Percentiles rank a stretch among this genome's conserved stretches.
Conservation (phyloP, 1,140 invertebrate species). For the Laupala kohalensis region DNA sequence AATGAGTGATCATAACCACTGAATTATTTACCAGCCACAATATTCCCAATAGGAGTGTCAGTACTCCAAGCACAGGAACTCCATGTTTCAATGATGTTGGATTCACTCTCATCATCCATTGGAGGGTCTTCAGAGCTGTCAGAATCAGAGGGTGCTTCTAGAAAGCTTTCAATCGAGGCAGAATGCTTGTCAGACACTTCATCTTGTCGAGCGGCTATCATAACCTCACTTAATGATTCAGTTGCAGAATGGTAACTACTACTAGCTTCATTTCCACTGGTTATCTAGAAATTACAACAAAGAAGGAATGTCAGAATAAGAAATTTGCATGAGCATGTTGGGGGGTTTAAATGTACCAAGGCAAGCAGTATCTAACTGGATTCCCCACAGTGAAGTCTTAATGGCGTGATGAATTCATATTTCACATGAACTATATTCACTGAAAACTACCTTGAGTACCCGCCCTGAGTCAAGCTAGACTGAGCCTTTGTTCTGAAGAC, state of each 20-base stretch:
- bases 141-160: background rate
- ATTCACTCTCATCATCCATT: background rate
- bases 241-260: slow-evolving; percentile 11
- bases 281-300: too few species aligned
- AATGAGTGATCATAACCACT: too few species aligned
- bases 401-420: too few species aligned
- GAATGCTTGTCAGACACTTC: background rate
- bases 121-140: background rate
- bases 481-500: too few species aligned
- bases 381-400: too few species aligned
- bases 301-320: too few species aligned
- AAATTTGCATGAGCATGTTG: too few species aligned
- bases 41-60: background rate
- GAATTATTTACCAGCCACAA: background rate
- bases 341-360: too few species aligned
- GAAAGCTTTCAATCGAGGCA: background rate
- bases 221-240: slow-evolving; percentile 4
- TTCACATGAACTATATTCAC: too few species aligned
- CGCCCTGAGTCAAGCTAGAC: too few species aligned
- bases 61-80: background rate
- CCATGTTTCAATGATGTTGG: background rate
- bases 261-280: slow-evolving; percentile 8
- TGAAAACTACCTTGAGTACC: too few species aligned
- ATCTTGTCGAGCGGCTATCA: background rate
- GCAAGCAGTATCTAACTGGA: too few species aligned